Percentiles rank a stretch among this genome's conserved stretches.
These are phyloP conservation scores for Pseudomyrmex dendroicus DNA, from an alignment of 1,140 invertebrate species.

Conservation along the genomic window DNA sequence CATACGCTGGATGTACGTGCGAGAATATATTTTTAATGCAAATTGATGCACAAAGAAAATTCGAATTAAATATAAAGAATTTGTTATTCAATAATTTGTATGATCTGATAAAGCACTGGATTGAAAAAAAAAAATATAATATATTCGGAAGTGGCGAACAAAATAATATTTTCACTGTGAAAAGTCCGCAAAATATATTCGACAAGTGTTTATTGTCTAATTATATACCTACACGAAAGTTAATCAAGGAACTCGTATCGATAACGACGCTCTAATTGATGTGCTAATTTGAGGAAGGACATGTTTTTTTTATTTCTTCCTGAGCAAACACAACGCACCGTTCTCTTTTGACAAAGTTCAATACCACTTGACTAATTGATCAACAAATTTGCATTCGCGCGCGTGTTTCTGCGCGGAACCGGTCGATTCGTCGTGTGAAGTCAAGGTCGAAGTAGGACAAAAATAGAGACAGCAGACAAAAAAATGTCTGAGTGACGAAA, in stretches of 20 bases:
- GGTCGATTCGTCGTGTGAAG: too few species aligned
- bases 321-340: neutral
- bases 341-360: neutral
- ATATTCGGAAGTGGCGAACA: neutral
- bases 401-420: neutral
- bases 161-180: conserved; percentile 8
- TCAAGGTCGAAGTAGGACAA: too few species aligned
- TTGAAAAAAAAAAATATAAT: neutral
- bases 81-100: too few species aligned
- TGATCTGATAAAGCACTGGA: neutral
- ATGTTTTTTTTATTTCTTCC: neutral
- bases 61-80: too few species aligned
- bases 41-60: too few species aligned
- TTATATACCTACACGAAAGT: neutral
- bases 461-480: too few species aligned
- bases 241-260: neutral
- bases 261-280: conserved; percentile 1
- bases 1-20: too few species aligned
- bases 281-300: neutral
- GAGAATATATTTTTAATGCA: too few species aligned
- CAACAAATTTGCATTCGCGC: neutral
- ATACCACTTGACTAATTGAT: conserved; percentile 16
- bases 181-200: neutral
- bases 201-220: conserved; percentile 9
- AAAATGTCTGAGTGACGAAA: neutral